phyloP scores from a whole-genome alignment of 2,888 invertebrate species.

The Metellina segmentata region DNA sequence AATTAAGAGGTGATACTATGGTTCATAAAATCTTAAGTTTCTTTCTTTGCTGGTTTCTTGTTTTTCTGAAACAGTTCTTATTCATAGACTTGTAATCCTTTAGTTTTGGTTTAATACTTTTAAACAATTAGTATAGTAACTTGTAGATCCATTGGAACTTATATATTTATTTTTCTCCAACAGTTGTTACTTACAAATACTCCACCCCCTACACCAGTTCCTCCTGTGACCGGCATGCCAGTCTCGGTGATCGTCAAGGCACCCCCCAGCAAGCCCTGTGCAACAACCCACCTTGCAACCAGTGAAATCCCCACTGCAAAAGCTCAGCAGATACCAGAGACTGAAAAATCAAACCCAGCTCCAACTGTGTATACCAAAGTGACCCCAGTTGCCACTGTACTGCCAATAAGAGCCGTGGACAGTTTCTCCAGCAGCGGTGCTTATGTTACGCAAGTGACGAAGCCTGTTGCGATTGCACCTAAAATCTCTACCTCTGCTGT shows the following conservation, averaged over 20 bases:
- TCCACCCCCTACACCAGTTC: slow-evolving; percentile 78
- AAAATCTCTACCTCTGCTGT: slow-evolving; percentile 64
- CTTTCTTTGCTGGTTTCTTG: too few relatives aligned
- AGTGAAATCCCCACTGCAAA: not conserved
- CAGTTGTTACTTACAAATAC: slow-evolving; percentile 80
- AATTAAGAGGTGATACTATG: too few relatives aligned
- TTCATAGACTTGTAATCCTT: too few relatives aligned
- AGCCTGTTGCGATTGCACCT: slow-evolving; percentile 76
- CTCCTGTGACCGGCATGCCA: slow-evolving; percentile 79
- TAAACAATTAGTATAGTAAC: not conserved
- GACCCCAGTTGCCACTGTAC: slow-evolving; percentile 57
- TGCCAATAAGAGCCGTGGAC: slow-evolving; percentile 51
- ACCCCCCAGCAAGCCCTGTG: slow-evolving; percentile 79
- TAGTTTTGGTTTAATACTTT: not conserved
- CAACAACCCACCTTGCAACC: slow-evolving; percentile 6
- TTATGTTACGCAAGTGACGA: slow-evolving; percentile 33
- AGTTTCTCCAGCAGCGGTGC: slow-evolving; percentile 15
- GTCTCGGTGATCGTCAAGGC: slow-evolving; percentile 93
- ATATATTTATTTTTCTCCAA: slow-evolving; percentile 76
- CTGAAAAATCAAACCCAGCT: not conserved
- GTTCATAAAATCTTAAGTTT: too few relatives aligned
- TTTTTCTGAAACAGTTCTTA: too few relatives aligned
- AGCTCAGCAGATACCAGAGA: not conserved
- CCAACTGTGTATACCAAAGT: slow-evolving; percentile 33
- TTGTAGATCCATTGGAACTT: not conserved